Evolutionary conservation across 2,888 invertebrate species (phyloP).

Genomic region (Drosophila falleni): DNA sequence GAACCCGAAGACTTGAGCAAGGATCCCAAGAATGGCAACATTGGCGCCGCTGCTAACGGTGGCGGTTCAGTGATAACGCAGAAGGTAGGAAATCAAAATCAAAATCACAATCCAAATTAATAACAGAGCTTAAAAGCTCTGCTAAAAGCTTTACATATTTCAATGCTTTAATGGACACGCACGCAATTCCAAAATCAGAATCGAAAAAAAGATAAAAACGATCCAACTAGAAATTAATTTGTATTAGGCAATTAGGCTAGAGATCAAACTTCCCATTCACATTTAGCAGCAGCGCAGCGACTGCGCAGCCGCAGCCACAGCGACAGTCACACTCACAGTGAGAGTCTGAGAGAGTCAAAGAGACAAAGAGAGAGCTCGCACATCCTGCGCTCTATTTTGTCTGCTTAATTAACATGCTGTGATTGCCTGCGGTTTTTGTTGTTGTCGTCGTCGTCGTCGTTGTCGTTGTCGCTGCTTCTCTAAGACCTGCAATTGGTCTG

Average conservation of each 20-base stretch:
- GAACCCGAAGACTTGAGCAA: slow-evolving; percentile 86
- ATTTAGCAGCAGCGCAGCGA: slow-evolving; percentile 18
- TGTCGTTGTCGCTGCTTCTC: slow-evolving; percentile 47
- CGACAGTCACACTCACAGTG: slow-evolving; percentile 10
- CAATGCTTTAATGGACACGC: slow-evolving; percentile 73
- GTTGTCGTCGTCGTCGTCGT: slow-evolving; percentile 38
- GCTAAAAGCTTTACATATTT: slow-evolving; percentile 43
- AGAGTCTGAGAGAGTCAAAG: background rate
- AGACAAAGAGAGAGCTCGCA: slow-evolving; percentile 30
- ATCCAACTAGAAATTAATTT: slow-evolving; percentile 51
- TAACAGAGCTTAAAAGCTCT: slow-evolving; percentile 16
- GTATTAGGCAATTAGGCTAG: slow-evolving; percentile 22
- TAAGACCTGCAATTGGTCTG: slow-evolving; percentile 81
- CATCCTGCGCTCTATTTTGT: slow-evolving; percentile 64
- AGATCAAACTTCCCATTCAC: slow-evolving; percentile 31
- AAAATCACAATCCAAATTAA: background rate
- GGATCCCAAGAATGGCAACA: slow-evolving; percentile 85
- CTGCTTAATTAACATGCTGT: slow-evolving; percentile 61
- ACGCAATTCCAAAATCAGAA: slow-evolving; percentile 45
- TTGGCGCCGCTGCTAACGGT: slow-evolving; percentile 69
- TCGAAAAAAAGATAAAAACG: background rate
- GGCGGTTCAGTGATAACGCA: slow-evolving; percentile 78
- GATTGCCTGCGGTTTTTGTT: slow-evolving; percentile 36
- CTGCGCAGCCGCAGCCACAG: slow-evolving; percentile 9
- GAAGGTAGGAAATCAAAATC: slow-evolving; percentile 80